Evolutionary conservation across 2,113 vertebrate genomes (phyloP), one percentile per base, ranked within the genome.

Genomic region (Brienomyrus brachyistius): DNA sequence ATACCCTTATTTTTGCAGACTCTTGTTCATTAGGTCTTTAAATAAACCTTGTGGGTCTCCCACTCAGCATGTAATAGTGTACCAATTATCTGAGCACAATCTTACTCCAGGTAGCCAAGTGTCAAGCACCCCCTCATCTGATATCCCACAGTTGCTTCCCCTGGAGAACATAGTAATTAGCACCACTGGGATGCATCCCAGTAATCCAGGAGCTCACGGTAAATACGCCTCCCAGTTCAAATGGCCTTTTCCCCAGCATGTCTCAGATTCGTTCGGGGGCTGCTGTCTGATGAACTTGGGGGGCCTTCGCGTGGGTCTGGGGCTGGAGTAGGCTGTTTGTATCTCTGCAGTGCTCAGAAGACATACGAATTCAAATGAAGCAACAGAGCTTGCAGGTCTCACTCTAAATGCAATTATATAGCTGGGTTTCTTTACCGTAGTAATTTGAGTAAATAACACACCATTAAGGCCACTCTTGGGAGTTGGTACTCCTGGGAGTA

Each of bases 111-210:
- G 92, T 94, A 94, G 94, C 94, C 92, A 93, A 95, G 95, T 96
- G 95, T 95, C 96, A 95, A 94, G 92, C 90, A 92, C 93, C 94
- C 92, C 92, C 90, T 51, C 54, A 87, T 86, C 93, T 91, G 87
- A 92, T 94, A 92, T 93, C 93, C 94, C 91, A 92, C 84, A 90
- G 88, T 80, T 91, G 88, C 88, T 92, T 91, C 91, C 93, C 90
- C 91, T 94, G 91, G 91, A 88, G 91, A 90, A 94, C 94, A 93
- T 90, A 13, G 94, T 96, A 96, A 96, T 96, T 95, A 96, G 95
- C 93, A 95, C 96, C 95, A 94, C 93, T 94, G 96, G 95, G 95
- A 96, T 92, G 91, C 59, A 92, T 92, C 93, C 92, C 91, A 90
- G 93, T 94, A 93, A 95, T 95, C 95, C 94, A 93, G 92, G 92